phyloP scores from a whole-genome alignment of 2,888 invertebrate species.

The Octodonta nipae region DNA sequence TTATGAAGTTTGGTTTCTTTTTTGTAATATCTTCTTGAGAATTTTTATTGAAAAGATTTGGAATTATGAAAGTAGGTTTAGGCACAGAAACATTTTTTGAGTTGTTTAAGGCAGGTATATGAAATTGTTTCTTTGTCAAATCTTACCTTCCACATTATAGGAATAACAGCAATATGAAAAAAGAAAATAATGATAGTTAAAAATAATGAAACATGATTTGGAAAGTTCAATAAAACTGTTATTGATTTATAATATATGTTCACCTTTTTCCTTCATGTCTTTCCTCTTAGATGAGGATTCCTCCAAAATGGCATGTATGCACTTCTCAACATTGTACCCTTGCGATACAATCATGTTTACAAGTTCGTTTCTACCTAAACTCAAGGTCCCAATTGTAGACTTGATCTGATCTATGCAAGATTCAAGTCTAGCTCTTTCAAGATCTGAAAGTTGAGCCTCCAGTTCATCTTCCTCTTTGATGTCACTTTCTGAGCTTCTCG shows the following conservation, averaged over 20 bases:
- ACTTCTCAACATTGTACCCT: slow-evolving; percentile 58
- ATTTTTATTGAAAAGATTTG: slow-evolving; percentile 10
- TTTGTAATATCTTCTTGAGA: slow-evolving; percentile 1
- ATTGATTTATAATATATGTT: slow-evolving; percentile 18
- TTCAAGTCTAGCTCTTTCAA: slow-evolving; percentile 60
- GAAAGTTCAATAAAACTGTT: too few relatives aligned
- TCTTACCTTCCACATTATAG: slow-evolving; percentile 38
- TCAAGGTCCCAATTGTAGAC: slow-evolving; percentile 62
- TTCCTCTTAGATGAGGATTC: slow-evolving; percentile 15
- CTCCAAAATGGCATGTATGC: slow-evolving; percentile 53
- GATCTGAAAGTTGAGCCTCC: slow-evolving; percentile 37
- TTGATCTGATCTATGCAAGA: slow-evolving; percentile 75
- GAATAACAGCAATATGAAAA: slow-evolving; percentile 23
- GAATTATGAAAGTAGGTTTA: slow-evolving; percentile 9
- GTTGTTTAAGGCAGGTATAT: slow-evolving; percentile 8
- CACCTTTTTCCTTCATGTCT: slow-evolving; percentile 31
- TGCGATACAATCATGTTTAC: slow-evolving; percentile 57
- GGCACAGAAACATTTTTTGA: neutral
- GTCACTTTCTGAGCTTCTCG: slow-evolving; percentile 56
- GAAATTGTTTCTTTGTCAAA: slow-evolving; percentile 17
- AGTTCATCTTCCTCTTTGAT: slow-evolving; percentile 56
- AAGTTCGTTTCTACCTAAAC: slow-evolving; percentile 55
- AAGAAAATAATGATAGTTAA: slow-evolving; percentile 19
- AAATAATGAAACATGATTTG: slow-evolving; percentile 6
- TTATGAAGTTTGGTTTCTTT: neutral